Percentiles rank a stretch among this genome's conserved stretches.
phyloP scores from a whole-genome alignment of 2,113 vertebrate genomes.

The Charadrius vociferus region DNA sequence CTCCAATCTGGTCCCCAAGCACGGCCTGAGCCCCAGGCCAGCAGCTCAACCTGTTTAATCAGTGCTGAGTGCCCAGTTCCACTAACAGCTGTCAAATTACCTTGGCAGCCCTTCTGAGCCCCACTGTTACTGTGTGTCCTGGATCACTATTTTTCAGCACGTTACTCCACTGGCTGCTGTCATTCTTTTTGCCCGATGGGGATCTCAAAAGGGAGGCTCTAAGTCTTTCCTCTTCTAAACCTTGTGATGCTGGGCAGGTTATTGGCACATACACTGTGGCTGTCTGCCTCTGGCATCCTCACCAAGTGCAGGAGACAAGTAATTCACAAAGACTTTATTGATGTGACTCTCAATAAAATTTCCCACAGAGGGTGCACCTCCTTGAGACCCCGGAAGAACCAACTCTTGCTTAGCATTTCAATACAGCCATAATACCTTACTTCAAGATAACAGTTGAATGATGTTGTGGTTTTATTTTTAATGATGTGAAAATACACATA shows the following conservation, averaged over 20 bases:
- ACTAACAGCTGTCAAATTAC: background rate
- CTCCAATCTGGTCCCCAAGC: background rate
- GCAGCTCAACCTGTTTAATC: background rate
- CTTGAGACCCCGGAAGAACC: background rate
- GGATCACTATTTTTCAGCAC: background rate
- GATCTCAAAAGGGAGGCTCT: background rate
- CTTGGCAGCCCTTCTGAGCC: background rate
- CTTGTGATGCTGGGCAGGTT: background rate
- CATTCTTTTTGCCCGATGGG: accelerated
- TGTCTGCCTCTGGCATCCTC: background rate
- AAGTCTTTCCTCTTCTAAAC: background rate
- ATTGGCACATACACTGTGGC: background rate
- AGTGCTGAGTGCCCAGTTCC: background rate
- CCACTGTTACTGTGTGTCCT: background rate
- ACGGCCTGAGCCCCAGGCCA: slow-evolving; percentile 21
- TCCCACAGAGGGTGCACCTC: background rate
- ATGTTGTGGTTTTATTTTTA: background rate
- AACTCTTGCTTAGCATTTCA: background rate
- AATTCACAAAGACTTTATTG: background rate
- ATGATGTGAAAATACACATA: background rate
- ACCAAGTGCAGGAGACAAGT: background rate
- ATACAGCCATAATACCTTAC: background rate
- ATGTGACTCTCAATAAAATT: background rate
- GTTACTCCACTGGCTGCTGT: background rate
- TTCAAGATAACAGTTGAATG: background rate